Evolutionary conservation across 1,140 invertebrate genomes (phyloP).

Genomic region (Teleopsis dalmanni): DNA sequence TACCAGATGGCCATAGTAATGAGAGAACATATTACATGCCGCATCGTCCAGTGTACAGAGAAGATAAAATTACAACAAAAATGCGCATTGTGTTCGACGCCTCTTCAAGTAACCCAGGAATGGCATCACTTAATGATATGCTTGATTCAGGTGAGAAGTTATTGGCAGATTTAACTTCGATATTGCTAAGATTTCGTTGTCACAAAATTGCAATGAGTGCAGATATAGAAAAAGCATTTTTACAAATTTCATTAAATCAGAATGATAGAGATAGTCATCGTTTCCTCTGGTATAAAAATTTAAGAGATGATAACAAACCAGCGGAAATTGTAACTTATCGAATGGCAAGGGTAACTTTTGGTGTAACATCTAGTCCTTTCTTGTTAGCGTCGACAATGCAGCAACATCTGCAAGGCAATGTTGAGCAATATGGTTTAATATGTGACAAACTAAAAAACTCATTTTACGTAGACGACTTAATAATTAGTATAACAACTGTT

Average conservation of each 20-base stretch:
- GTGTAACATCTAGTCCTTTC: no score
- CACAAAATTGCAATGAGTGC: background rate
- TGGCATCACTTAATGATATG: background rate
- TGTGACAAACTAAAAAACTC: no score
- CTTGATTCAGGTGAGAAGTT: background rate
- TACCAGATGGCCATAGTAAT: no score
- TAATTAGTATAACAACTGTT: no score
- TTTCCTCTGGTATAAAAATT: constrained; percentile 2
- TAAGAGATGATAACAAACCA: no score
- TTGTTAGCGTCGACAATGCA: no score
- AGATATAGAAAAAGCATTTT: constrained; percentile 5
- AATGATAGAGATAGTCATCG: background rate
- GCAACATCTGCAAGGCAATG: no score
- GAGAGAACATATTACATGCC: constrained; percentile 28
- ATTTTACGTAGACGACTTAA: no score
- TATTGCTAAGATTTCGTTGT: background rate
- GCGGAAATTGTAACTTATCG: constrained; percentile 1
- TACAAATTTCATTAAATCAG: background rate
- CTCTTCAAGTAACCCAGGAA: constrained; percentile 17
- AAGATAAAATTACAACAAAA: constrained; percentile 31
- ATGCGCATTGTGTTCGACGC: constrained; percentile 34
- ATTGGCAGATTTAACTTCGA: no score
- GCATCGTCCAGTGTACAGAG: no score
- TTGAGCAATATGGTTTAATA: no score
- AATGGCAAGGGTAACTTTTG: constrained; percentile 8